Percentiles rank a stretch among this genome's conserved stretches.
Conservation (phyloP, 2,113 vertebrate genomes). For the Pica pica region DNA sequence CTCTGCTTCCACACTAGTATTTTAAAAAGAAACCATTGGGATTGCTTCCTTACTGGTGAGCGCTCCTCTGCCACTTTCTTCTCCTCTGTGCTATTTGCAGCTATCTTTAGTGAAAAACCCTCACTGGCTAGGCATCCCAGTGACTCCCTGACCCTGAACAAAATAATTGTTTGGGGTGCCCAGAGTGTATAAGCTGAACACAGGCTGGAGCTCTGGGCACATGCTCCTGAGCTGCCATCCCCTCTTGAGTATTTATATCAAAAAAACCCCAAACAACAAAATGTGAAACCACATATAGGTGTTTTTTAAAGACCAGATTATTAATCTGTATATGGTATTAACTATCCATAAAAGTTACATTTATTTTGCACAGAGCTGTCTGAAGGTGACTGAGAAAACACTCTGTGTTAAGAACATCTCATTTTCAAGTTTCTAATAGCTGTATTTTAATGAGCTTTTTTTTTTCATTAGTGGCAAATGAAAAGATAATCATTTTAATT, state of each 20-base stretch:
- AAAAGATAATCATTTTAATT: not conserved
- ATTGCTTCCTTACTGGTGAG: not conserved
- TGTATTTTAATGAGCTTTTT: not conserved
- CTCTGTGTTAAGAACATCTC: not conserved
- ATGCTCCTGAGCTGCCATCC: not conserved
- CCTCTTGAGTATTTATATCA: not conserved
- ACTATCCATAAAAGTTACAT: not conserved
- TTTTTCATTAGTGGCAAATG: not conserved
- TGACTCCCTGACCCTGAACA: not conserved
- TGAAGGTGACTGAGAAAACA: not conserved
- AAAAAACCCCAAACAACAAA: accelerated
- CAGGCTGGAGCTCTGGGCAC: not conserved
- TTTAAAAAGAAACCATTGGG: not conserved
- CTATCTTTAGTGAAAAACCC: not conserved
- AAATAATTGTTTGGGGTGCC: not conserved
- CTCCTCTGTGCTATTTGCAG: not conserved
- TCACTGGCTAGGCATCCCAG: not conserved
- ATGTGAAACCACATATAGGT: not conserved
- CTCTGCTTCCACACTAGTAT: not conserved
- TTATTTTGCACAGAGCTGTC: not conserved
- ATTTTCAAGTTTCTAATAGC: not conserved
- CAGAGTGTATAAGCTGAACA: not conserved
- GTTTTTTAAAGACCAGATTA: not conserved
- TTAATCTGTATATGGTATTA: not conserved
- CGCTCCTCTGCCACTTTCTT: not conserved